phyloP scores from a whole-genome alignment of 2,797 vertebrate genomes.

The Dallia pectoralis region DNA sequence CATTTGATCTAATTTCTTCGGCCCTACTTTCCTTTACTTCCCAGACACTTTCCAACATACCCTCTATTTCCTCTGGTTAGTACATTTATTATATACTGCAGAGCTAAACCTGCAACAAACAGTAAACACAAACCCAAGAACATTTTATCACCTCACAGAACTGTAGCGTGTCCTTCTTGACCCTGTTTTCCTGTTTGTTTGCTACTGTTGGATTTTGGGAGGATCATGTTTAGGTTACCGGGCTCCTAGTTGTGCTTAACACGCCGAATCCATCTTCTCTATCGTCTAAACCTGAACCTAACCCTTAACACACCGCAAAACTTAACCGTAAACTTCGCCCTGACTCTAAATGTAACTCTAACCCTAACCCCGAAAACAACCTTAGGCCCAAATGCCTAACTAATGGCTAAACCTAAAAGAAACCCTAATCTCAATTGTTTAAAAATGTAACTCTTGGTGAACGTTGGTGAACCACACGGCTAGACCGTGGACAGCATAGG shows the following conservation, averaged over 20 bases:
- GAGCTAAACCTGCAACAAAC: not conserved
- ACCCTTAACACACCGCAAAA: slow-evolving; percentile 21
- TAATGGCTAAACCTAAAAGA: no score
- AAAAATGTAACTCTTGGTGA: no score
- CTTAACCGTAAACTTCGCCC: no score
- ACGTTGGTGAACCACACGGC: no score
- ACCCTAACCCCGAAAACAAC: no score
- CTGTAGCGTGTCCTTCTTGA: not conserved
- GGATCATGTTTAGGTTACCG: slow-evolving; percentile 64
- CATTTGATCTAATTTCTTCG: not conserved
- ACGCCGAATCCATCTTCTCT: no score
- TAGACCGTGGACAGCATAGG: no score
- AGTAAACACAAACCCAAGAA: not conserved
- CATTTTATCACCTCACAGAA: not conserved
- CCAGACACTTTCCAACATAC: slow-evolving; percentile 52
- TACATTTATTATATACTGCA: slow-evolving; percentile 44
- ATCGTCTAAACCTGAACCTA: no score
- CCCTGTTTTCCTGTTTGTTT: not conserved
- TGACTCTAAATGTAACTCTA: no score
- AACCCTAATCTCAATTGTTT: no score
- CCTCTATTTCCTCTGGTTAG: slow-evolving; percentile 33
- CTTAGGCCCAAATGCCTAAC: no score
- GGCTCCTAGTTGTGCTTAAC: slow-evolving; percentile 47
- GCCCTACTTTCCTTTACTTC: slow-evolving; percentile 21
- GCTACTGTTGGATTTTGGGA: slow-evolving; percentile 66